Conservation (phyloP, 2,888 invertebrate genomes). For the Pecten maximus region DNA sequence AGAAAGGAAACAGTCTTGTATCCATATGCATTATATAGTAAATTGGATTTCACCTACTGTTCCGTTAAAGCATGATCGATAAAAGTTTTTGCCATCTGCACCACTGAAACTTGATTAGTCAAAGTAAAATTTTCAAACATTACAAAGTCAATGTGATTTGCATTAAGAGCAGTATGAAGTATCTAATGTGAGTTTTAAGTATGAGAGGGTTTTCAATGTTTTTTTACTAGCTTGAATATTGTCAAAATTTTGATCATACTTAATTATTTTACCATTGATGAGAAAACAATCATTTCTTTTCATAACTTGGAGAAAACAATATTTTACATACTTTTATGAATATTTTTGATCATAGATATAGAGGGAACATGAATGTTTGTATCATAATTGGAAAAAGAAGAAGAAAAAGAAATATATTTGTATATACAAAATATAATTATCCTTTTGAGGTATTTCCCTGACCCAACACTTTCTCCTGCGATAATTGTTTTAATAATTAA, state of each 20-base stretch:
- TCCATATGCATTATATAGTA: neutral
- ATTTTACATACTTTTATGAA: slow-evolving; percentile 2
- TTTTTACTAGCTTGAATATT: slow-evolving; percentile 30
- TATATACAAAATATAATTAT: neutral
- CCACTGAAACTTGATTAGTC: too few relatives aligned
- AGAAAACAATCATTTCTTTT: neutral
- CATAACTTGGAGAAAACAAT: neutral
- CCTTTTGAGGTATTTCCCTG: neutral
- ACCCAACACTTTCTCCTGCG: neutral
- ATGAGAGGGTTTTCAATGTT: neutral
- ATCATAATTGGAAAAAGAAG: neutral
- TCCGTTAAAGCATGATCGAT: too few relatives aligned
- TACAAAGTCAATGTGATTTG: neutral
- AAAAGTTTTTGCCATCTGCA: too few relatives aligned
- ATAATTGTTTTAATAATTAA: neutral
- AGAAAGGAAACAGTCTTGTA: neutral
- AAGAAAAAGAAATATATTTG: neutral
- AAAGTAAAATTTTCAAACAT: too few relatives aligned
- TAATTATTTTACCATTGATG: neutral
- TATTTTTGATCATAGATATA: neutral
- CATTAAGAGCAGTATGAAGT: neutral
- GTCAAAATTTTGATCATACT: slow-evolving; percentile 12
- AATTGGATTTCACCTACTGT: neutral
- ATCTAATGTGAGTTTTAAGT: neutral
- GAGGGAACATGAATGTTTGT: neutral